phyloP scores from a whole-genome alignment of 2,113 vertebrate species.

The Sylvia atricapilla region DNA sequence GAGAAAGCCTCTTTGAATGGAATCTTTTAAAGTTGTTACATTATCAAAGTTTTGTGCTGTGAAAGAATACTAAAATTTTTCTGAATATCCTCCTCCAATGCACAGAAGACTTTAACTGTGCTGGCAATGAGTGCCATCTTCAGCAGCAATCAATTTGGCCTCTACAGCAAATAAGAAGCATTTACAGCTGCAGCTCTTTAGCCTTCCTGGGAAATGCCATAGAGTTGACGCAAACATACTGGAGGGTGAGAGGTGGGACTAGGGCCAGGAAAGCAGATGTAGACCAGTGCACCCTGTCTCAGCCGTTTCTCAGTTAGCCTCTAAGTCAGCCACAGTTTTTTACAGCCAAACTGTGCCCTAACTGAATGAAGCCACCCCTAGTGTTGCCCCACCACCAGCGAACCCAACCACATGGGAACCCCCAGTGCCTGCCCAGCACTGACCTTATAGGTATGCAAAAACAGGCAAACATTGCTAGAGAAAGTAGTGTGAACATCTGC shows the following conservation, averaged over 20 bases:
- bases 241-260: not conserved
- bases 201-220: not conserved
- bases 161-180: not conserved
- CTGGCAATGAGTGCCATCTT: not conserved
- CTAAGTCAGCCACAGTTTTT: not conserved
- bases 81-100: not conserved
- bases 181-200: not conserved
- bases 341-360: not conserved
- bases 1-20: not conserved
- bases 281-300: not conserved
- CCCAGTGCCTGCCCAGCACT: rapidly evolving
- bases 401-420: rapidly evolving
- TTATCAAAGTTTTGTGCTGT: not conserved
- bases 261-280: not conserved
- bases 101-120: not conserved
- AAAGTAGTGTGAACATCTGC: not conserved
- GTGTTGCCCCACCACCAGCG: not conserved
- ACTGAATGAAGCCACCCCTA: not conserved
- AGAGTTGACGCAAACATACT: rapidly evolving
- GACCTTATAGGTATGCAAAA: not conserved
- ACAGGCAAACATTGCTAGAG: not conserved
- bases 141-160: not conserved
- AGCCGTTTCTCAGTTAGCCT: not conserved
- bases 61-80: not conserved
- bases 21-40: not conserved